Conservation (phyloP, 2,113 vertebrate genomes). For the Carollia perspicillata region DNA sequence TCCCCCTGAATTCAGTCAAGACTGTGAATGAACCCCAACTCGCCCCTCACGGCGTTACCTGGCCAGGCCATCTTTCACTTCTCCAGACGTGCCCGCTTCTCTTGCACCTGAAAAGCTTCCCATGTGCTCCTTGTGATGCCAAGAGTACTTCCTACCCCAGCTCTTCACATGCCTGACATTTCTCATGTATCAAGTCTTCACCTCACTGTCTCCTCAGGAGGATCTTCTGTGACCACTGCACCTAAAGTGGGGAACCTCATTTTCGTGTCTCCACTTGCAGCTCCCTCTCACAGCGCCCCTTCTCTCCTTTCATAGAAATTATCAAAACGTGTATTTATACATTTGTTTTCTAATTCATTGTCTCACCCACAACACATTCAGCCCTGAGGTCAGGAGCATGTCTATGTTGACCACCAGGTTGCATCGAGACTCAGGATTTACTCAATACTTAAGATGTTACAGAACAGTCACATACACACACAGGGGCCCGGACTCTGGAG, state of each 20-base stretch:
- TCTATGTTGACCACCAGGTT: neutral
- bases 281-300: neutral
- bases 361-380: neutral
- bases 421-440: neutral
- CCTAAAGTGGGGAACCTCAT: neutral
- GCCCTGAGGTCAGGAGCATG: neutral
- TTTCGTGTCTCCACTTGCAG: neutral
- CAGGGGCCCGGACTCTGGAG: no score
- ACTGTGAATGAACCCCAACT: neutral
- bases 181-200: neutral
- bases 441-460: neutral
- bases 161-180: no score
- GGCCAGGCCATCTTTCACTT: neutral
- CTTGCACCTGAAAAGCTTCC: neutral
- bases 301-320: neutral
- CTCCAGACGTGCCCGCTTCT: neutral
- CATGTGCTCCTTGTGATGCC: neutral
- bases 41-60: neutral
- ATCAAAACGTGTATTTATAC: neutral
- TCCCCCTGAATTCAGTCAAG: neutral
- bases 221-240: neutral
- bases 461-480: no score
- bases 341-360: neutral
- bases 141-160: neutral
- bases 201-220: neutral